Base-by-base conservation (phyloP, 2,113 vertebrate species). In the Turdus rufiventris region DNA sequence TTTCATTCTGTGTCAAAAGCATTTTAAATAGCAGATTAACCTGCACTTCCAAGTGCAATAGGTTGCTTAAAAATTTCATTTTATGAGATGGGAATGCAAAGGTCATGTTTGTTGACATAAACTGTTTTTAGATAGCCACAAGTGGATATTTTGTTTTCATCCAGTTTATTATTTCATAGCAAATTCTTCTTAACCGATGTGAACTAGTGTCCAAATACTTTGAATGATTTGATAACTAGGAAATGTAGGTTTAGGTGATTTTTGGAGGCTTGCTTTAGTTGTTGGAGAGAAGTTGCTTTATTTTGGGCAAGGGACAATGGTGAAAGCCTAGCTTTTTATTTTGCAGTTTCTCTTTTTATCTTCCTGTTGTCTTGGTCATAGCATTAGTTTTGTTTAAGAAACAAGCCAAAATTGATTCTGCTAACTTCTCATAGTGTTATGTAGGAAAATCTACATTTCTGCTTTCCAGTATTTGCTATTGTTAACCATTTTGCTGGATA, bases 21-120 rank as follows among this genome's bases (percentile, higher is more conserved):
- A 53, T 72, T 85, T 93, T 51, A 88, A 85, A 73, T 23, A 91
- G 5, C 43, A 79, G 18, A 43, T 87, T 40, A 72, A 45, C 8
- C 18, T 85, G 13, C 21, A 42, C 33, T 91, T 92, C 11, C 34
- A 45, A 26, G 14, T 45, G 36, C 31, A 89, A 43, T 26, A 70
- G 45, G 45, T 58, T 89, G 26, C 51, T 89, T 92, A 6, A 88
- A 82, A 85, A 20, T 34, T 33, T 19, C 6, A 6, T 85, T 73
- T 82, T 47, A 7, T 38, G 60, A 58, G 47, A 29, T 61, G 14
- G 18, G 10, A 85, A 68, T 50, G 26, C 38, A 79, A 61, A 91
- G 53, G 20, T 85, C 15, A 2, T 20, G 14, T 67, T 87, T 68
- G 38, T 90, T 80, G 38, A 12, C 38, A 50, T 65, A 20, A 68